Conservation (phyloP, 2,797 vertebrate genomes). For the Eulemur mongoz region DNA sequence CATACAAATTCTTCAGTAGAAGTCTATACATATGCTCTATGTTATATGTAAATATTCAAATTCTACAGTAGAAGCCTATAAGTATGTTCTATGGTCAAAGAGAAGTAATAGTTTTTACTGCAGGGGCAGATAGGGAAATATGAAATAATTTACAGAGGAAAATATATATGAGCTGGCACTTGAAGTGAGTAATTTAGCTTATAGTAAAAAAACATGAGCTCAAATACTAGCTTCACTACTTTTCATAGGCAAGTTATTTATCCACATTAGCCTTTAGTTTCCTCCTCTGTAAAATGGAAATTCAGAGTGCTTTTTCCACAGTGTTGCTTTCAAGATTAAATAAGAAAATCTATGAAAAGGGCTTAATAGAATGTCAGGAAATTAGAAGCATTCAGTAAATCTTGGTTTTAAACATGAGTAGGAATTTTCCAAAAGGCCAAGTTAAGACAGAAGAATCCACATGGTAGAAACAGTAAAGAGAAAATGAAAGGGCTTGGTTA, state of each 20-base stretch:
- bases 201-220: not conserved
- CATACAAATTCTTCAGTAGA: not conserved
- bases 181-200: not conserved
- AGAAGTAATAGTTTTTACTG: not conserved
- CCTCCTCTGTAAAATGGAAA: not conserved
- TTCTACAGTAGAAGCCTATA: not conserved
- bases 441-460: not conserved
- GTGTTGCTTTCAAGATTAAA: not conserved
- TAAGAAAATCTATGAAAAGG: not conserved
- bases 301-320: not conserved
- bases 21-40: not conserved
- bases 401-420: slow-evolving; percentile 11
- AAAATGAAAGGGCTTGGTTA: not conserved
- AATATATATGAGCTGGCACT: not conserved
- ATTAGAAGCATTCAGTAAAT: not conserved
- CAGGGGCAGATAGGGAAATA: not conserved
- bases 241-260: not conserved
- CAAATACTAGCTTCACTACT: not conserved
- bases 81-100: not conserved
- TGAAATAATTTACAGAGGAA: not conserved
- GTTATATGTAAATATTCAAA: not conserved
- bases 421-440: not conserved
- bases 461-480: not conserved
- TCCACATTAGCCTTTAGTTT: not conserved
- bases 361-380: not conserved